Evolutionary conservation across 2,113 vertebrate genomes (phyloP).

Genomic region (Ciconia stormi): DNA sequence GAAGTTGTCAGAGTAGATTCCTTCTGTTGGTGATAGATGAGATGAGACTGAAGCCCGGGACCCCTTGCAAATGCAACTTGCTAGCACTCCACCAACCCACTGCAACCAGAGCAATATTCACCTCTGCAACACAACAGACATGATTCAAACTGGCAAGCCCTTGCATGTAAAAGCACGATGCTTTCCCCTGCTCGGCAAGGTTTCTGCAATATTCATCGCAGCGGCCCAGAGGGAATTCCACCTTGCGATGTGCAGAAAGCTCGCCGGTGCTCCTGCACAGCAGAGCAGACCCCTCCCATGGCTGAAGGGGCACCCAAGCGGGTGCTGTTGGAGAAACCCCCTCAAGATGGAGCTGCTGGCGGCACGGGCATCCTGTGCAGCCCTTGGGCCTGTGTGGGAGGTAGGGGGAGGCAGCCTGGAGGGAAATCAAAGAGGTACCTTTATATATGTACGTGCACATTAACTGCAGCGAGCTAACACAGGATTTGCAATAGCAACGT

Average conservation of each 20-base stretch:
- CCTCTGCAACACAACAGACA: neutral
- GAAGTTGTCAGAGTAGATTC: slow-evolving; percentile 33
- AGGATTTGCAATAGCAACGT: neutral
- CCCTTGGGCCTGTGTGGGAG: neutral
- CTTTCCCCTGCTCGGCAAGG: neutral
- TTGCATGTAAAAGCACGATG: neutral
- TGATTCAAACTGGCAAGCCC: slow-evolving; percentile 45
- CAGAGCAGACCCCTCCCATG: neutral
- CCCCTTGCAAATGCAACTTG: neutral
- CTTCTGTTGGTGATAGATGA: slow-evolving; percentile 5
- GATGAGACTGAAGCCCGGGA: slow-evolving; percentile 19
- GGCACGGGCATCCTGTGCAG: fast-evolving
- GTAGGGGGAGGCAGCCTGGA: neutral
- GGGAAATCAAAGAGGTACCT: neutral
- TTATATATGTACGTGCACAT: neutral
- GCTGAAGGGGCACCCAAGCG: neutral
- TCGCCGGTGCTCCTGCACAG: fast-evolving
- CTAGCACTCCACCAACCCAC: neutral
- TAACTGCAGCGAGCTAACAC: neutral
- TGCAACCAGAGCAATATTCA: slow-evolving; percentile 5
- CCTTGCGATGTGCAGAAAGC: neutral
- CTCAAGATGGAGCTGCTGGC: neutral
- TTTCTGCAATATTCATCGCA: slow-evolving; percentile 21
- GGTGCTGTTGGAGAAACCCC: neutral
- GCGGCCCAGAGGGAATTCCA: neutral